Base-by-base conservation (phyloP, 2,797 vertebrate genomes). In the Phyllotis vaccarum region DNA sequence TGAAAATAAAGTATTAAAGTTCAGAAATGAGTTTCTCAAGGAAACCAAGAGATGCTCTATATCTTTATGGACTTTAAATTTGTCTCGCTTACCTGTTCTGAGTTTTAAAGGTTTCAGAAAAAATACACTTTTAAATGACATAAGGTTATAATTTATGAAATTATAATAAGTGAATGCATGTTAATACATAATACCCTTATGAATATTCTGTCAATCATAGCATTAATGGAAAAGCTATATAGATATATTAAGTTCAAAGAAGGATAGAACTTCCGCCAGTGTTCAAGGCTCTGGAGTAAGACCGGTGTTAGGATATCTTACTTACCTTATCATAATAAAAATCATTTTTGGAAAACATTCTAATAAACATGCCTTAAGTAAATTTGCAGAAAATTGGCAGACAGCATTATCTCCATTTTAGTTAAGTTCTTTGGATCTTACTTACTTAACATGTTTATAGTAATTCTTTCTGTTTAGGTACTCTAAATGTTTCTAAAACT, bases 21-120 rank as follows among this genome's bases (percentile, higher is more conserved):
- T 75, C 24, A 91, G 88, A 95, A 91, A 87, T 78, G 91, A 79
- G 93, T 92, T 83, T n/a, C 54, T 46, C 62, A 91, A 93, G 56
- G 76, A 86, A 83, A 9, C 3, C 1, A 56, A 79, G 54, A 83
- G 3, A 40, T 16, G 40, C 24, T 8, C 11, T 82, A 0, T 62
- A 37, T 52, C 16, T 83, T 96, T 27, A 19, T 58, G 0, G 27
- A 70, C 6, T 70, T 93, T 83, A 86, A 80, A n/a, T 94, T 80
- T 82, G 0, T 54, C 68, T 85, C 49, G 7, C 1, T 40, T 90
- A 29, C 22, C 66, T 80, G 58, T 89, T 68, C 9, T 89, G 34
- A 91, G 74, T 85, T 96, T 95, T 81, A 81, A 88, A 80, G 17
- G 83, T 58, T 7, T 74, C 16, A 19, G 21, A 29, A 34, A 83